A percentile compares a stretch with the other conserved stretches of the same genome.
Evolutionary conservation across 1,140 invertebrate species (phyloP).

Genomic region (Ceratoteleas bidentatus): DNA sequence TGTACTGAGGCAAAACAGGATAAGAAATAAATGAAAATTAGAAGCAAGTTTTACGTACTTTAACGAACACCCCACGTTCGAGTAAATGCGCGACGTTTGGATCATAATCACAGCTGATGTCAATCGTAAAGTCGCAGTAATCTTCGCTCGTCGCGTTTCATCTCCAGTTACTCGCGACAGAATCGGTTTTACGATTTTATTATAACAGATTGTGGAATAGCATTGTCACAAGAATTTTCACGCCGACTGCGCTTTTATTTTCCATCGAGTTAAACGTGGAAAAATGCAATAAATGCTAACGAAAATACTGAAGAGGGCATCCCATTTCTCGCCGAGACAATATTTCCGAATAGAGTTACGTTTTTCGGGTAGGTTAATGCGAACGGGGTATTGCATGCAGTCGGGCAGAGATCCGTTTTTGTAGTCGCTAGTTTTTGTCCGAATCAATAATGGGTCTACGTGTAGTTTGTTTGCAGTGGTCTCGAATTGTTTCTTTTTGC

Average conservation of each 20-base stretch:
- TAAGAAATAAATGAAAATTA: constrained; percentile 8
- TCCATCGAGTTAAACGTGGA: too few relatives aligned
- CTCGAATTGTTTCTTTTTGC: constrained; percentile 53
- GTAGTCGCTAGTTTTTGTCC: constrained; percentile 28
- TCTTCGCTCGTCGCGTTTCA: too few relatives aligned
- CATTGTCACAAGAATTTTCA: too few relatives aligned
- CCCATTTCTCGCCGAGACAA: too few relatives aligned
- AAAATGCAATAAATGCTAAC: too few relatives aligned
- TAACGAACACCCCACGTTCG: neutral
- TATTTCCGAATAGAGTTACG: constrained; percentile 2
- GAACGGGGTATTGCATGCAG: constrained; percentile 8
- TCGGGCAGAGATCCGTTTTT: constrained; percentile 27
- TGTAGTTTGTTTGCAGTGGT: constrained; percentile 45
- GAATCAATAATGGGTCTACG: constrained; percentile 54
- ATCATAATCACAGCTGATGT: neutral
- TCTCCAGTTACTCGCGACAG: too few relatives aligned
- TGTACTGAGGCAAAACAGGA: neutral
- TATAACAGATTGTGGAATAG: too few relatives aligned
- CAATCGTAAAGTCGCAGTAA: neutral
- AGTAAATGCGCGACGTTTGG: neutral
- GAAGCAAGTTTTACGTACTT: neutral
- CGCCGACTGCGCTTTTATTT: too few relatives aligned
- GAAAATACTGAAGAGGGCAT: too few relatives aligned
- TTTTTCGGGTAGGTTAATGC: constrained; percentile 13
- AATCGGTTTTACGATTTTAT: too few relatives aligned